Evolutionary conservation across 1,140 invertebrate species (phyloP), one percentile per base, ranked within the genome.

Genomic region (Gonioctena quinquepunctata): DNA sequence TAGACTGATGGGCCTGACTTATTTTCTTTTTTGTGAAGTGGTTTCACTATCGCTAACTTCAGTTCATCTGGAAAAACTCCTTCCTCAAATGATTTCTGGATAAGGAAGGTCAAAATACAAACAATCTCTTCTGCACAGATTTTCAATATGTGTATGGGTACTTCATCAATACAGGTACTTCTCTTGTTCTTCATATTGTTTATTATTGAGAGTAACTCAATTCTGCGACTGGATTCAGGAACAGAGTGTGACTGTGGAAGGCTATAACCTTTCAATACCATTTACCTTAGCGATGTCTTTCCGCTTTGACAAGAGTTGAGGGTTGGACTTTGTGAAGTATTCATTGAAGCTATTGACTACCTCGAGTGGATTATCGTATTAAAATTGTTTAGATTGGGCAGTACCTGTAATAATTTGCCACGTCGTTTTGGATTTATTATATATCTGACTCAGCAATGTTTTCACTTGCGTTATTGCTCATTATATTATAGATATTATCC

Each of bases 21-120:
- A 50, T 50, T n/a, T n/a, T n/a, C 49, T 50, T 50, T 50, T 50
- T 5, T 50, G 49, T 50, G 49, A 50, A 50, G 49, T 50, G 49
- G 49, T 50, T 50, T 50, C 49, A 50, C 49, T 5, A 50, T 50
- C 18, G 49, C 49, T n/a, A 19, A 6, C 13, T 50, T 19, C 49
- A 50, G 3, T 50, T 50, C 49, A 50, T n/a, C 49, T 50, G 3
- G 49, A 50, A 50, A 50, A 50, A 50, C 18, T 50, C 49, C n/a
- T 50, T 50, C 49, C 49, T 50, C 49, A 50, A 50, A 50, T 6
- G n/a, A n/a, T 50, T 50, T 50, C 11, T 54, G 16, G 16, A 11
- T 3, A 16, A 16, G 8, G 5, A 54, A 22, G 2, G 13, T 11
- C 50, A 54, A 16, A 21, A 50, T 50, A 50, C 49, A n/a, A 6